These are phyloP conservation scores for Chalcis sispes DNA, from an alignment of 2,888 invertebrate genomes.

Conservation along the genomic window DNA sequence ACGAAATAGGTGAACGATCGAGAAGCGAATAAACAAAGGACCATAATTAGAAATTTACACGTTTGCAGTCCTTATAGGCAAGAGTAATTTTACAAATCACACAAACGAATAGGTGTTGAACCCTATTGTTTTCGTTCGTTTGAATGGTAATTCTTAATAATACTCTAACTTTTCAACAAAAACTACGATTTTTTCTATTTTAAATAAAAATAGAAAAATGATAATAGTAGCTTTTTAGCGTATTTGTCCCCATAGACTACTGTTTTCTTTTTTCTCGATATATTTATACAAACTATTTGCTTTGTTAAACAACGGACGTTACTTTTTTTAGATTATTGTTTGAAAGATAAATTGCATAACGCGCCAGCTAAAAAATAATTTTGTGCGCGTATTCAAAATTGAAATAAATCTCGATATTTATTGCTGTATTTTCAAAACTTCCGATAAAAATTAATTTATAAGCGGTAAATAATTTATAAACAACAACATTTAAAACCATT, in stretches of 20 bases:
- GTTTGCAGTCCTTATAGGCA: no score
- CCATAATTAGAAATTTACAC: slow-evolving; percentile 30
- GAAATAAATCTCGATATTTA: background rate
- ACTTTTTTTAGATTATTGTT: slow-evolving; percentile 42
- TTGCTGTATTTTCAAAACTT: background rate
- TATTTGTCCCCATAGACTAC: no score
- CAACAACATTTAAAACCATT: background rate
- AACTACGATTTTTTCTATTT: no score
- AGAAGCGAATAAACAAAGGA: no score
- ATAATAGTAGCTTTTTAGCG: no score
- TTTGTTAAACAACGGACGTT: slow-evolving; percentile 30
- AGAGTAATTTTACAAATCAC: no score
- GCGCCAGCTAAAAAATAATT: slow-evolving; percentile 34
- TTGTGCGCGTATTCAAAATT: background rate
- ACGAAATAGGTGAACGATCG: no score
- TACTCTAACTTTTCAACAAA: no score
- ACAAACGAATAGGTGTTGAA: no score
- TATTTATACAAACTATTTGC: slow-evolving; percentile 44
- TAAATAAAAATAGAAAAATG: no score
- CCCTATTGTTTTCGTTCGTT: no score
- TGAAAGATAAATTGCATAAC: slow-evolving; percentile 26
- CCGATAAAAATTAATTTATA: background rate
- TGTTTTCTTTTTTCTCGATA: background rate
- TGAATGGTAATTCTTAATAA: no score
- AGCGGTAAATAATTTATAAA: background rate